Evolutionary conservation across 2,888 invertebrate species (phyloP).

Genomic region (Parelbella ahira): DNA sequence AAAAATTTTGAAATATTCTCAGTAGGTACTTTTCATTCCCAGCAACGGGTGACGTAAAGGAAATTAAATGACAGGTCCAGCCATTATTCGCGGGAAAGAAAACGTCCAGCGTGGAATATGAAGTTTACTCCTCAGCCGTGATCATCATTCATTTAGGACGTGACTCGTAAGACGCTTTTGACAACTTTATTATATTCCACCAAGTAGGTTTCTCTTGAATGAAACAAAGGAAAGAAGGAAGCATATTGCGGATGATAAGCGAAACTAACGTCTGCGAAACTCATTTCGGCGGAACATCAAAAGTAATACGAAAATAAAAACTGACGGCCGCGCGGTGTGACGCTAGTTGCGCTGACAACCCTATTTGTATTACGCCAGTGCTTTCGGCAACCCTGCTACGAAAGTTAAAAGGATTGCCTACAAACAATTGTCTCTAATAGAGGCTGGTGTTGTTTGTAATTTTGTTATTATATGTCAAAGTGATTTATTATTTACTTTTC

Average conservation of each 20-base stretch:
- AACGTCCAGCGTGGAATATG: conserved; percentile 11
- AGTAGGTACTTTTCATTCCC: too few species aligned
- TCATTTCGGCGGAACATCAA: background rate
- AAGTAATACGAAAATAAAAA: conserved; percentile 1
- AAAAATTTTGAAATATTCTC: too few species aligned
- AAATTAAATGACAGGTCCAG: conserved; percentile 23
- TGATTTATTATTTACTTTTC: too few species aligned
- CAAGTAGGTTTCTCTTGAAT: conserved; percentile 5
- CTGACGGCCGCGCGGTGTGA: too few species aligned
- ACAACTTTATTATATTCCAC: conserved; percentile 20
- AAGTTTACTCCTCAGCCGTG: conserved; percentile 10
- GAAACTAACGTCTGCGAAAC: background rate
- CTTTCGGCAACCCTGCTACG: too few species aligned
- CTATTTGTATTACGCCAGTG: too few species aligned
- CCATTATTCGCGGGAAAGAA: conserved; percentile 19
- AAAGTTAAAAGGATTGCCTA: too few species aligned
- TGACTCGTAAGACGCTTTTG: conserved; percentile 16
- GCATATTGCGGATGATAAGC: background rate
- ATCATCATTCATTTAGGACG: conserved; percentile 24
- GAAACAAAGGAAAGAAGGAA: background rate
- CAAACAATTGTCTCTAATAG: too few species aligned
- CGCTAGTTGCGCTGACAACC: too few species aligned
- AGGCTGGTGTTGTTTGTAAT: too few species aligned
- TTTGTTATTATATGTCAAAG: too few species aligned
- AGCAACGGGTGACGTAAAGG: too few species aligned